Evolutionary conservation across 2,113 vertebrate genomes (phyloP), one percentile per base, ranked within the genome.

Genomic region (Henicopernis longicauda): DNA sequence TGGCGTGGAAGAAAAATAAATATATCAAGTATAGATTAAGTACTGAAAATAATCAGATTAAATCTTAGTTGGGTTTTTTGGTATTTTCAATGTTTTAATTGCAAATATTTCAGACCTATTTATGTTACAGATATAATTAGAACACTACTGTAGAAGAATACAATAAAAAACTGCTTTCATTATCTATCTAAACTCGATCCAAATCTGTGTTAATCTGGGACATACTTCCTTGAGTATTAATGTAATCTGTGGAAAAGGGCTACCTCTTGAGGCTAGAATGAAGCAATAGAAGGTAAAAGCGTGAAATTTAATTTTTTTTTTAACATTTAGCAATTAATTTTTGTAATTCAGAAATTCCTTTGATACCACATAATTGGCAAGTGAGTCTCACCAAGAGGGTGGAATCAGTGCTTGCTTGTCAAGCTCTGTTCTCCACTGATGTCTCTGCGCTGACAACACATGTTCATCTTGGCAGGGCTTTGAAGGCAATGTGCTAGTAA

Each of bases 381-480:
- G 44, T 87, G 82, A 89, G 91, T 96, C 81, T 90, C 85, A 95
- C 86, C 81, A 96, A 97, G 90, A 93, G 70, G 31, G 61, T 93
- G 80, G 69, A 92, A 96, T 90, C 58, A 52, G 42, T 76, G 82
- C 76, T 95, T 77, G 66, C 86, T 95, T 96, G 94, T 98, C 92
- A 91, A 70, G 47, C 59, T 90, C 91, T 95, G 82, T 96, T 97
- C 95, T 91, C n/a, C 67, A 47, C 82, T 96, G 89, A 82, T 66
- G 66, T 88, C 82, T 94, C 82, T 94, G 86, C 90, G 92, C 91
- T 97, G 94, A 86, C 93, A 97, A 81, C 93, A 95, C 97, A 96
- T 97, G 93, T 95, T 97, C 95, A 27, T 92, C 84, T 96, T 97
- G 94, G 95, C 95, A 96, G 58, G 63, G 62, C 84, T 94, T 87